These are phyloP conservation scores for Eufriesea mexicana DNA, from an alignment of 1,140 invertebrate genomes.

Conservation along the genomic window DNA sequence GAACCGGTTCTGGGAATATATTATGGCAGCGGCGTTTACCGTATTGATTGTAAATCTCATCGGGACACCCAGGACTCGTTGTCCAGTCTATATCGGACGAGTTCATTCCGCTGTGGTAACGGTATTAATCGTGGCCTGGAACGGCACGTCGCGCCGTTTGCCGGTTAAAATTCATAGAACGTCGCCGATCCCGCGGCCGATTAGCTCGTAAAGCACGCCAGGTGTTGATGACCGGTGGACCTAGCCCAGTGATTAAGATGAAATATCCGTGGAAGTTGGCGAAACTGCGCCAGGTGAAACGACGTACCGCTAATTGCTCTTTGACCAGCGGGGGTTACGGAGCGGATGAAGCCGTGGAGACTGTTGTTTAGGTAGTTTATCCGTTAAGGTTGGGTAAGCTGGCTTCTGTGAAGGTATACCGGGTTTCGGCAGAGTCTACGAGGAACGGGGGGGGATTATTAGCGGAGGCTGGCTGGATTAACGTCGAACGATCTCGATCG, in stretches of 20 bases:
- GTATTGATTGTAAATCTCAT: conserved; percentile 62
- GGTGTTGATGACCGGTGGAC: conserved; percentile 4
- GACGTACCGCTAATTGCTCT: conserved; percentile 61
- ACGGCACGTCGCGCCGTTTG: background rate
- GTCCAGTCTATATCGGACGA: background rate
- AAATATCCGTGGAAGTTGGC: conserved; percentile 57
- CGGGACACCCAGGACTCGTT: conserved; percentile 1
- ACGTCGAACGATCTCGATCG: background rate
- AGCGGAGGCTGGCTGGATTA: background rate
- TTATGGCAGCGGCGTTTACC: conserved; percentile 35
- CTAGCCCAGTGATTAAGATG: conserved; percentile 48
- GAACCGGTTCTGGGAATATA: conserved; percentile 52
- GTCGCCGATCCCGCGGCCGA: background rate
- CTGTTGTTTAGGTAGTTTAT: conserved; percentile 43
- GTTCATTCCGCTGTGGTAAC: background rate
- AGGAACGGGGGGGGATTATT: conserved; percentile 14
- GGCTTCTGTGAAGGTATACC: background rate
- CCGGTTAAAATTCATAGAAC: conserved; percentile 21
- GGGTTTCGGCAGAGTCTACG: background rate
- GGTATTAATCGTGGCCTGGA: background rate
- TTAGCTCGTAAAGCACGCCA: background rate
- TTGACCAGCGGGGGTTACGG: conserved; percentile 39
- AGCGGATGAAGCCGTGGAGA: conserved; percentile 7
- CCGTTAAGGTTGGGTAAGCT: background rate
- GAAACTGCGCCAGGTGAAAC: conserved; percentile 50